phyloP scores from a whole-genome alignment of 2,797 vertebrate species.

The Pantherophis alleghaniensis region DNA sequence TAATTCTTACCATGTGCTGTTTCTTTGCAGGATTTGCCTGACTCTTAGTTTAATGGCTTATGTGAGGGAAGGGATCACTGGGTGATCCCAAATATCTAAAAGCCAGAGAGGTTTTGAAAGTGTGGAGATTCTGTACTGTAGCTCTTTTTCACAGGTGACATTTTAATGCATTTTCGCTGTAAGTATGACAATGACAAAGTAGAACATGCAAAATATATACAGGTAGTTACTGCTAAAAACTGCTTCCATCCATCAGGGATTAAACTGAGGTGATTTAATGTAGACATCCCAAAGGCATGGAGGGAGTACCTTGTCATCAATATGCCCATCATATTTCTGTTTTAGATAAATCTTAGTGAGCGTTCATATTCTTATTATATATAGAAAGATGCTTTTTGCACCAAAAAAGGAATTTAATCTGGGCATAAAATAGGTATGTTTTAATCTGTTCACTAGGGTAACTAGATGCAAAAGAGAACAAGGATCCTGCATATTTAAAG shows the following conservation, averaged over 20 bases:
- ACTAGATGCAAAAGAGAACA: background rate
- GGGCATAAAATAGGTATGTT: background rate
- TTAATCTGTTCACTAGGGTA: background rate
- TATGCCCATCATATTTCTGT: background rate
- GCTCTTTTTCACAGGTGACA: background rate
- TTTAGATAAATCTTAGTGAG: background rate
- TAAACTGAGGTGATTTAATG: background rate
- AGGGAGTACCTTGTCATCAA: background rate
- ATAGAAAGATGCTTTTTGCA: background rate
- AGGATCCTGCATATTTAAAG: background rate
- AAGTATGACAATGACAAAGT: background rate
- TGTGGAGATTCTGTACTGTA: background rate
- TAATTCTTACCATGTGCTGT: background rate
- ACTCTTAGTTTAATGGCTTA: background rate
- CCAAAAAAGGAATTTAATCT: conserved; percentile 1
- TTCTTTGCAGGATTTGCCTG: background rate
- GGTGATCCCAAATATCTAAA: background rate
- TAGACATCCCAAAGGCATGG: background rate
- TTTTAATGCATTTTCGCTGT: background rate
- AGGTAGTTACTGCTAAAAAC: background rate
- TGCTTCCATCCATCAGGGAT: background rate
- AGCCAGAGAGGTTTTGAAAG: background rate
- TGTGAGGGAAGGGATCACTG: background rate
- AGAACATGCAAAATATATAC: background rate
- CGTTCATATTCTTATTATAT: background rate